Percentiles rank a stretch among this genome's conserved stretches.
Conservation (phyloP, 2,797 vertebrate genomes). For the Tenualosa thibaudeaui region DNA sequence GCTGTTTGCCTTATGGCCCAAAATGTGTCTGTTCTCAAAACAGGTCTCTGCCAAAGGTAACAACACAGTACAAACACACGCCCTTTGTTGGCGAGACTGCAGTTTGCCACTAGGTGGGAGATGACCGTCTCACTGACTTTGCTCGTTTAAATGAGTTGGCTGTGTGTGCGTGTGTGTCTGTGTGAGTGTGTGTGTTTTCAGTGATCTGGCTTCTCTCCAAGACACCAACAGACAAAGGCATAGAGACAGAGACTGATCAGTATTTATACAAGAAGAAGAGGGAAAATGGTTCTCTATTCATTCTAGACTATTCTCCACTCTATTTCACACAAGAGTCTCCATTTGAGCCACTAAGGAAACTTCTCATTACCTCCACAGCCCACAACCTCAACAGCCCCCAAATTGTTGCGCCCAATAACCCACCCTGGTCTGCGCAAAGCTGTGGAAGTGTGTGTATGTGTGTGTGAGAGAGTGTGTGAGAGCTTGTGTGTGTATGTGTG, state of each 20-base stretch:
- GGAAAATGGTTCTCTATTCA: constrained; percentile 20
- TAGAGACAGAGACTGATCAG: constrained; percentile 31
- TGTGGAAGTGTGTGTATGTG: not conserved
- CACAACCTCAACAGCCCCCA: not conserved
- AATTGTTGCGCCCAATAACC: not conserved
- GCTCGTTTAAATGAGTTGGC: not conserved
- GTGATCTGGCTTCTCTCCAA: constrained; percentile 1
- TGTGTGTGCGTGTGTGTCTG: not conserved
- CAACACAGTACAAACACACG: constrained; percentile 28
- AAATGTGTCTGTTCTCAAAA: constrained; percentile 47
- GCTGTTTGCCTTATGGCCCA: constrained; percentile 35
- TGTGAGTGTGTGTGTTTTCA: not conserved
- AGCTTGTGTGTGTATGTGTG: not conserved
- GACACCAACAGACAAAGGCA: constrained; percentile 28
- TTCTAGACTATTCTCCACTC: constrained; percentile 6
- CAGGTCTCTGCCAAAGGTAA: constrained; percentile 38
- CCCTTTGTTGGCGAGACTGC: not conserved
- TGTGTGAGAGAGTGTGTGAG: not conserved
- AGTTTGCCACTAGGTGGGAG: not conserved
- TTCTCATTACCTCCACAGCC: not conserved
- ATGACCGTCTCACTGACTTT: not conserved
- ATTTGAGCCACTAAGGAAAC: constrained; percentile 13
- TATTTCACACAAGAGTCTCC: constrained; percentile 8
- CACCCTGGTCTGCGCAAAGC: not conserved
- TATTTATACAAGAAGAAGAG: constrained; percentile 38